Conservation (phyloP, 1,140 invertebrate species). For the Latrodectus geometricus region DNA sequence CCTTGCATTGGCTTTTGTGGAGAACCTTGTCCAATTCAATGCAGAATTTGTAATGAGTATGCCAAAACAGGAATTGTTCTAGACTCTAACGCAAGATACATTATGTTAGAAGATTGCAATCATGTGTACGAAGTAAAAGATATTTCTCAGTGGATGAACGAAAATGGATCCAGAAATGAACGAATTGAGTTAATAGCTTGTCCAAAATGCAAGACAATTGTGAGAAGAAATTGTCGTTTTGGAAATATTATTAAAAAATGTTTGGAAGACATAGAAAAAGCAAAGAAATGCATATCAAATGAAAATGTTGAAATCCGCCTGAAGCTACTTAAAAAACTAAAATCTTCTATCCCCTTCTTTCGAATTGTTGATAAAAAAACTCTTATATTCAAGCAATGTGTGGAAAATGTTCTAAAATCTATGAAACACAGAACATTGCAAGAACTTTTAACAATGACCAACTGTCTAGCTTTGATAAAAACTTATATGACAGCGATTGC, state of each 20-base stretch:
- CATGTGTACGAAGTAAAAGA: conserved; percentile 75
- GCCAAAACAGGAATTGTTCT: conserved; percentile 73
- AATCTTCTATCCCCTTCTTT: not conserved
- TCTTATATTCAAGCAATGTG: not conserved
- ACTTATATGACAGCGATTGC: not conserved
- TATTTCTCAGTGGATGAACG: conserved; percentile 72
- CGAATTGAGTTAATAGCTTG: conserved; percentile 74
- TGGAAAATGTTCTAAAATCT: not conserved
- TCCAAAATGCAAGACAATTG: conserved; percentile 76
- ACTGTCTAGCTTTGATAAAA: conserved; percentile 4
- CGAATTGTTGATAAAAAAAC: not conserved
- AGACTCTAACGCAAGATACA: conserved; percentile 68
- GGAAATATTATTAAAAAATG: conserved; percentile 73
- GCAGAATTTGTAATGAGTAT: conserved; percentile 70
- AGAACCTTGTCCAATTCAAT: conserved; percentile 73
- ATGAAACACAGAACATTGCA: not conserved
- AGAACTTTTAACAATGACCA: conserved; percentile 13
- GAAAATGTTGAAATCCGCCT: not conserved
- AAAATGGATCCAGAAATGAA: conserved; percentile 55
- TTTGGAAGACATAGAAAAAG: conserved; percentile 72
- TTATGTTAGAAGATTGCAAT: conserved; percentile 75
- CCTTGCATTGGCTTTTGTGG: conserved; percentile 78
- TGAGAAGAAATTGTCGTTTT: conserved; percentile 75
- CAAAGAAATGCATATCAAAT: conserved; percentile 70
- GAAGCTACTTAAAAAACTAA: not conserved